These are phyloP conservation scores for Scaeva pyrastri DNA, from an alignment of 2,888 invertebrate species.

Conservation along the genomic window DNA sequence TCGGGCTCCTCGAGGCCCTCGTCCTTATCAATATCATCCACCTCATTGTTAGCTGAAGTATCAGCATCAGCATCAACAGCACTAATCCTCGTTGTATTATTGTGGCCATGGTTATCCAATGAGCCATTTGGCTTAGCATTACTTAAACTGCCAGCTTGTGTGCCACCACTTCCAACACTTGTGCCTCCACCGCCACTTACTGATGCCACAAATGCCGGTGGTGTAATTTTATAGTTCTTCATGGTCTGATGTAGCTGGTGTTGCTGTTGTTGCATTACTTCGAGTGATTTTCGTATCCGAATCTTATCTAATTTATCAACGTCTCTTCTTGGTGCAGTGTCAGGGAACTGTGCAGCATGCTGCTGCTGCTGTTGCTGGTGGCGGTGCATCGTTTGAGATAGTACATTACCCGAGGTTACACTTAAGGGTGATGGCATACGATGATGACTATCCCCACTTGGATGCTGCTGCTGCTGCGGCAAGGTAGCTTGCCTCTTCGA, in stretches of 20 bases:
- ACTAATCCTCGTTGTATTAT: conserved; percentile 63
- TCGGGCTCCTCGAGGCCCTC: conserved; percentile 66
- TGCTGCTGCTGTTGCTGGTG: conserved; percentile 68
- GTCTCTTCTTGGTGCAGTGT: conserved; percentile 75
- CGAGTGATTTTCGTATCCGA: conserved; percentile 81
- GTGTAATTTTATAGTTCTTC: conserved; percentile 71
- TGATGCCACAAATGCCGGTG: conserved; percentile 66
- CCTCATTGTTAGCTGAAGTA: conserved; percentile 56
- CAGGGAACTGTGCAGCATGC: conserved; percentile 62
- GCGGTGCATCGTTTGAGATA: conserved; percentile 70
- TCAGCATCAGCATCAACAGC: conserved; percentile 21
- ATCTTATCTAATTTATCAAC: conserved; percentile 80
- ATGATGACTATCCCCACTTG: conserved; percentile 69
- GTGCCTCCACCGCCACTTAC: conserved; percentile 36
- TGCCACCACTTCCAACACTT: conserved; percentile 50
- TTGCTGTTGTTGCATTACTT: conserved; percentile 75
- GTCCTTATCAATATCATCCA: conserved; percentile 77
- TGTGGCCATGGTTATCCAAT: conserved; percentile 44
- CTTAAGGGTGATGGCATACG: conserved; percentile 56
- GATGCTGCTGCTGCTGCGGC: conserved; percentile 62
- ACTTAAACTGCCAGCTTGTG: conserved; percentile 15
- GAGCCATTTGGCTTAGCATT: conserved; percentile 59
- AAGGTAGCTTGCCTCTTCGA: conserved; percentile 72
- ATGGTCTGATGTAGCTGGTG: conserved; percentile 46
- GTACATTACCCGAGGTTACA: conserved; percentile 61